phyloP scores from a whole-genome alignment of 92 coral and sea anemone species.

The Heliopora coerulea region DNA sequence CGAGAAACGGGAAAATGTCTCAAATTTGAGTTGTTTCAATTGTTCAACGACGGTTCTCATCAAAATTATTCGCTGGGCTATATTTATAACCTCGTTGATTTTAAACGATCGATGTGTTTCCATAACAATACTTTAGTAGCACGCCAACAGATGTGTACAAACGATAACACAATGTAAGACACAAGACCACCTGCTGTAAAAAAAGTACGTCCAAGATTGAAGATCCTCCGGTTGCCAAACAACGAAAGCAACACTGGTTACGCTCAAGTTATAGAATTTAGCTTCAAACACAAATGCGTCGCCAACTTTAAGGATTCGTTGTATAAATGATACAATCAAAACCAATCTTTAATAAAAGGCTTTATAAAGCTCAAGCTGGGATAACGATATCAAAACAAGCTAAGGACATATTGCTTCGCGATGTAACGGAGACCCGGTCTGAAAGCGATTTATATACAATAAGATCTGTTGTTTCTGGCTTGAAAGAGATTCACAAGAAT shows the following conservation, averaged over 20 bases:
- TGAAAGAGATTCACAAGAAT: slow-evolving; percentile 81
- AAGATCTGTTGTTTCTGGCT: slow-evolving; percentile 77
- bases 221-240: background rate
- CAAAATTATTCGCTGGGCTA: too few species aligned
- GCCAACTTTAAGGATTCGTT: too few species aligned
- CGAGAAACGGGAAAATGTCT: too few species aligned
- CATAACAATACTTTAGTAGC: too few species aligned
- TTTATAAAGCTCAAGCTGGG: slow-evolving; percentile 93
- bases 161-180: too few species aligned
- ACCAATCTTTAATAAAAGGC: slow-evolving; percentile 92
- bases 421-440: slow-evolving; percentile 51
- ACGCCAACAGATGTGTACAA: too few species aligned
- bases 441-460: slow-evolving; percentile 62
- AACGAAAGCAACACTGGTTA: background rate
- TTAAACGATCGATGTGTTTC: too few species aligned
- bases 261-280: background rate
- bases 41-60: too few species aligned
- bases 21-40: too few species aligned
- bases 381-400: slow-evolving; percentile 78
- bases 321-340: slow-evolving; percentile 50
- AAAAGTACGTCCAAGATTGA: background rate
- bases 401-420: slow-evolving; percentile 54
- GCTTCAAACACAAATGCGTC: too few species aligned
- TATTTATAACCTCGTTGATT: too few species aligned
- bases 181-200: background rate